Percentiles rank a stretch among this genome's conserved stretches.
Evolutionary conservation across 2,888 invertebrate species (phyloP).

Genomic region (Catocala fraxini): DNA sequence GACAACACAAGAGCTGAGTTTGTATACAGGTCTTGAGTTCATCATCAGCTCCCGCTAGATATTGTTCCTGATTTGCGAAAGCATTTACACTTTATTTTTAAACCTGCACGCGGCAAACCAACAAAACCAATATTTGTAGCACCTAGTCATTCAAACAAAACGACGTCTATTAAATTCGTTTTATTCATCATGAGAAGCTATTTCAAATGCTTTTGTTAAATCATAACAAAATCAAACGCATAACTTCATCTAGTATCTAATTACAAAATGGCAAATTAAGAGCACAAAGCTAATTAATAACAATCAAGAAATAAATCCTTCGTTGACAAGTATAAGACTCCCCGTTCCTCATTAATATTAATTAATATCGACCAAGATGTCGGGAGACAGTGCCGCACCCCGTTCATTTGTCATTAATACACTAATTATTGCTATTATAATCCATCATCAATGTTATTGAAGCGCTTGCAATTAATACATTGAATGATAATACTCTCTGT

Average conservation of each 20-base stretch:
- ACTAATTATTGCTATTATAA: neutral
- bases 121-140: too few species aligned
- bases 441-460: neutral
- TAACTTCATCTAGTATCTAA: neutral
- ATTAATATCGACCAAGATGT: constrained; percentile 2
- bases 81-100: too few species aligned
- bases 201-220: too few species aligned
- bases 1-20: too few species aligned
- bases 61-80: too few species aligned
- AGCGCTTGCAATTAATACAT: neutral
- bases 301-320: constrained; percentile 11
- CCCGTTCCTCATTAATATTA: constrained; percentile 11
- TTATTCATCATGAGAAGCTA: too few species aligned
- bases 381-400: neutral
- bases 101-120: too few species aligned
- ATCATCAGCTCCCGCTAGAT: too few species aligned
- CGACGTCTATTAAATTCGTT: too few species aligned
- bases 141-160: too few species aligned
- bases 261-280: neutral
- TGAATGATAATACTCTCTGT: too few species aligned
- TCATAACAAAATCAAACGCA: neutral
- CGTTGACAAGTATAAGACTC: constrained; percentile 8
- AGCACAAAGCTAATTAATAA: constrained; percentile 7
- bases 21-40: too few species aligned
- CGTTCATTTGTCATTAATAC: constrained; percentile 2